Evolutionary conservation across 2,797 vertebrate species (phyloP).

Genomic region (Pempheris klunzingeri): DNA sequence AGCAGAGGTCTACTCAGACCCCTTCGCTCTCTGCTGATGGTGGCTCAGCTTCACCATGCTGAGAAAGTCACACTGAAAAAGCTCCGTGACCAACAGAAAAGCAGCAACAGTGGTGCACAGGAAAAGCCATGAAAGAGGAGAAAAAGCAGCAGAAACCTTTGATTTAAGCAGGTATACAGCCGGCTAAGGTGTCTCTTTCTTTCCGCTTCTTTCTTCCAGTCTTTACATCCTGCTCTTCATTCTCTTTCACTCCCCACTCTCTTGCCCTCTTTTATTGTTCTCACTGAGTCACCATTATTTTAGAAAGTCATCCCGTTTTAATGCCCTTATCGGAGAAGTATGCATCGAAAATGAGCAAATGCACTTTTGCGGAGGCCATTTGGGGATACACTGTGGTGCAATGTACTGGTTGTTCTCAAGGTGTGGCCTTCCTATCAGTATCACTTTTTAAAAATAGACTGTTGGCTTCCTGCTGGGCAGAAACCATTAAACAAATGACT

Average conservation of each 20-base stretch:
- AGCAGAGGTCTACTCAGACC: slow-evolving; percentile 82
- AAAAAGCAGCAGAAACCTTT: slow-evolving; percentile 52
- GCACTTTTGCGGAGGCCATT: slow-evolving; percentile 53
- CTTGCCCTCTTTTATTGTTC: slow-evolving; percentile 47
- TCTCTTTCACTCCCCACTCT: slow-evolving; percentile 31
- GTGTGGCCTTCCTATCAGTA: slow-evolving; percentile 61
- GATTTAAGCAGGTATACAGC: slow-evolving; percentile 67
- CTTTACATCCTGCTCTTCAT: slow-evolving; percentile 43
- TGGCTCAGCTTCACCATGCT: slow-evolving; percentile 41
- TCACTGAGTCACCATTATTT: slow-evolving; percentile 52
- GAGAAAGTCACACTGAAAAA: slow-evolving; percentile 62
- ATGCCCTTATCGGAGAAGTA: slow-evolving; percentile 40
- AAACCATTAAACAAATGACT: slow-evolving; percentile 86
- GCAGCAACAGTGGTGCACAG: slow-evolving; percentile 51
- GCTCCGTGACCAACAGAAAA: slow-evolving; percentile 58
- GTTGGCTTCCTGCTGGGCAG: slow-evolving; percentile 77
- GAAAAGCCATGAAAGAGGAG: slow-evolving; percentile 69
- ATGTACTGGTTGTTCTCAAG: slow-evolving; percentile 62
- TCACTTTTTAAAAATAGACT: slow-evolving; percentile 80
- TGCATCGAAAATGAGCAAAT: slow-evolving; percentile 40
- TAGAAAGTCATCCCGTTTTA: slow-evolving; percentile 64
- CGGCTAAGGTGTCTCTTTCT: slow-evolving; percentile 37
- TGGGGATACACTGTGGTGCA: slow-evolving; percentile 46
- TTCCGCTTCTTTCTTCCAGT: slow-evolving; percentile 30
- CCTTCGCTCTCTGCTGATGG: slow-evolving; percentile 9